Percentiles rank a stretch among this genome's conserved stretches.
These are phyloP conservation scores for Musca vetustissima DNA, from an alignment of 1,140 invertebrate species.

Conservation along the genomic window DNA sequence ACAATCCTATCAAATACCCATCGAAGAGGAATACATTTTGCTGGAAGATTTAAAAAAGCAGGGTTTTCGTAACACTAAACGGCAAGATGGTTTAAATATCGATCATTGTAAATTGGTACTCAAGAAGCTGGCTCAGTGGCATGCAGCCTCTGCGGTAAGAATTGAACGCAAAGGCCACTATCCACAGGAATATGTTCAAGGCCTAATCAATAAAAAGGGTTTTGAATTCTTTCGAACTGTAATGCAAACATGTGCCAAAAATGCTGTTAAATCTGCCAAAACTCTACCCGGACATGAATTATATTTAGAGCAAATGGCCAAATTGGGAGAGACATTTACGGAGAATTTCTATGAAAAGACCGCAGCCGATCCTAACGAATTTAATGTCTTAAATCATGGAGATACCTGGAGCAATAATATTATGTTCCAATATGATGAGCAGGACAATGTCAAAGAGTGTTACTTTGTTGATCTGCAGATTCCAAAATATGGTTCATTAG, in stretches of 20 bases:
- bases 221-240: conserved; percentile 32
- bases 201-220: conserved; percentile 36
- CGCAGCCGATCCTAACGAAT: conserved; percentile 54
- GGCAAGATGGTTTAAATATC: conserved; percentile 58
- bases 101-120: conserved; percentile 58
- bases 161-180: conserved; percentile 35
- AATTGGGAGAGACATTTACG: conserved; percentile 10
- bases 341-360: neutral
- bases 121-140: conserved; percentile 60
- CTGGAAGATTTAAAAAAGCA: conserved; percentile 58
- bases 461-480: conserved; percentile 42
- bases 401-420: conserved; percentile 62
- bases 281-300: conserved; percentile 33
- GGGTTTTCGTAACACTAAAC: conserved; percentile 60
- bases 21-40: conserved; percentile 37
- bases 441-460: conserved; percentile 48
- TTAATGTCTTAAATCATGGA: conserved; percentile 66
- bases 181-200: conserved; percentile 14
- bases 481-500: conserved; percentile 38
- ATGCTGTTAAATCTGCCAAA: conserved; percentile 32
- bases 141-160: conserved; percentile 51
- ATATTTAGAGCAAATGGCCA: conserved; percentile 41
- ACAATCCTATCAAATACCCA: conserved; percentile 31
- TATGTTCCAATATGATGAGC: conserved; percentile 61
- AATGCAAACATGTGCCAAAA: conserved; percentile 26